Percentiles rank a stretch among this genome's conserved stretches.
Conservation (phyloP, 64 coral and sea anemone genomes). For the Stichodactyla mertensii region DNA sequence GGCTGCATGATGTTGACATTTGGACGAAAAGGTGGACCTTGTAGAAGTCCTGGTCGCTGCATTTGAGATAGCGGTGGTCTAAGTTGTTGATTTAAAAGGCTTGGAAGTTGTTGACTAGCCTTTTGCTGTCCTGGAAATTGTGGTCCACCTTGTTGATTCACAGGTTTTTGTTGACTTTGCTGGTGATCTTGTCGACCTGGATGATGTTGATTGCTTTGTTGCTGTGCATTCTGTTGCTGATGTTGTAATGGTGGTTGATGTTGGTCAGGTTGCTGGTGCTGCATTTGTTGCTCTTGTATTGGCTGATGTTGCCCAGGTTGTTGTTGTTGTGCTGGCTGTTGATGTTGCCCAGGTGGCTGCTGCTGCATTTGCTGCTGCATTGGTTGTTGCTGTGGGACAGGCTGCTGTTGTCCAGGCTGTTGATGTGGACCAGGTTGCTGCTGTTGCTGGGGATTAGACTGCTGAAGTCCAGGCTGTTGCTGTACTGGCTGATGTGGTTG, state of each 20-base stretch:
- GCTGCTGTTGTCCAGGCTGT: background rate
- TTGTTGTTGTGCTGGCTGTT: background rate
- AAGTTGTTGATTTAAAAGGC: background rate
- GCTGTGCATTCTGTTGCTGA: conserved; percentile 3
- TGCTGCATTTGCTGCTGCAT: background rate
- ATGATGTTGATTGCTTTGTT: background rate
- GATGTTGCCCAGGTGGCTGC: background rate
- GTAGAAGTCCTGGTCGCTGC: conserved; percentile 13
- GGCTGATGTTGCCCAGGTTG: conserved; percentile 1
- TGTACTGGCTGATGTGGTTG: conserved; percentile 15
- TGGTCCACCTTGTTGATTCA: background rate
- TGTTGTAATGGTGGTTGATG: background rate
- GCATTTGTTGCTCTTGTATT: background rate
- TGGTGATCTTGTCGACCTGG: background rate
- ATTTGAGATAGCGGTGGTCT: background rate
- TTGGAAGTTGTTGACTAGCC: background rate
- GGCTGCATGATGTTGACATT: background rate
- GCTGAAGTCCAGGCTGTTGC: conserved; percentile 29
- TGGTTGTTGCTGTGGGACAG: background rate
- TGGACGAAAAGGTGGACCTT: background rate
- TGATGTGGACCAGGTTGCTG: conserved; percentile 11
- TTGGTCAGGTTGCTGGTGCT: background rate
- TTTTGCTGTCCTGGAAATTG: background rate
- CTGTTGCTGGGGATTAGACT: background rate
- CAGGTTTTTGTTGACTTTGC: background rate